Conservation (phyloP, 2,888 invertebrate species). For the Acronicta alni region DNA sequence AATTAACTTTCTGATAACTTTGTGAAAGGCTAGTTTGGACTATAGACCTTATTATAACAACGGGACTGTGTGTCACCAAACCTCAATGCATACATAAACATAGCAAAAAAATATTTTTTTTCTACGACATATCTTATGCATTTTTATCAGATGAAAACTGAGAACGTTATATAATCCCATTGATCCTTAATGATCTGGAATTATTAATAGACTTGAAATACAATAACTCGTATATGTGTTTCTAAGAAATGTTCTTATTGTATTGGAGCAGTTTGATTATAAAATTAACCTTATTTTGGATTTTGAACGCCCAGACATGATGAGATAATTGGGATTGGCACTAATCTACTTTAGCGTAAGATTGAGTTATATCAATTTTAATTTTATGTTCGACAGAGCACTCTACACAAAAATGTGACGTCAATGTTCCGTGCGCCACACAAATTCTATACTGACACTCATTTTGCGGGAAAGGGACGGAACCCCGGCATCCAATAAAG, state of each 20-base stretch:
- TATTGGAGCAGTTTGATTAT: constrained; percentile 32
- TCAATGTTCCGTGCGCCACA: no score
- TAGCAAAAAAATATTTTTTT: no score
- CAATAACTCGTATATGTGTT: constrained; percentile 20
- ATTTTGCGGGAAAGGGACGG: no score
- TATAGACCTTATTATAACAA: constrained; percentile 40
- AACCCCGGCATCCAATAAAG: constrained; percentile 28
- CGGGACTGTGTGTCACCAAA: constrained; percentile 7
- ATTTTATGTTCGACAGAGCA: no score
- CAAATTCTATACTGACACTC: no score
- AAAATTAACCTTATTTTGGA: background rate
- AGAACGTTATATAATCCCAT: background rate
- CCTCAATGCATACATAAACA: background rate
- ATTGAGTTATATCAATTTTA: no score
- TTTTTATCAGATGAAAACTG: constrained; percentile 9
- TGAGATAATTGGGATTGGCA: no score
- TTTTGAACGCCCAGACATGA: constrained; percentile 1
- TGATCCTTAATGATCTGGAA: constrained; percentile 6
- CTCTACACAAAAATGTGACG: no score
- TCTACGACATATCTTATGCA: no score
- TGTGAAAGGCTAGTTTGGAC: constrained; percentile 45
- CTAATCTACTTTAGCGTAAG: background rate
- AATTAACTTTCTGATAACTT: constrained; percentile 47
- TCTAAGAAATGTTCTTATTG: constrained; percentile 38
- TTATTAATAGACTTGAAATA: constrained; percentile 13